Percentiles rank a stretch among this genome's conserved stretches.
phyloP scores from a whole-genome alignment of 1,140 invertebrate genomes.

The Batillaria attramentaria region DNA sequence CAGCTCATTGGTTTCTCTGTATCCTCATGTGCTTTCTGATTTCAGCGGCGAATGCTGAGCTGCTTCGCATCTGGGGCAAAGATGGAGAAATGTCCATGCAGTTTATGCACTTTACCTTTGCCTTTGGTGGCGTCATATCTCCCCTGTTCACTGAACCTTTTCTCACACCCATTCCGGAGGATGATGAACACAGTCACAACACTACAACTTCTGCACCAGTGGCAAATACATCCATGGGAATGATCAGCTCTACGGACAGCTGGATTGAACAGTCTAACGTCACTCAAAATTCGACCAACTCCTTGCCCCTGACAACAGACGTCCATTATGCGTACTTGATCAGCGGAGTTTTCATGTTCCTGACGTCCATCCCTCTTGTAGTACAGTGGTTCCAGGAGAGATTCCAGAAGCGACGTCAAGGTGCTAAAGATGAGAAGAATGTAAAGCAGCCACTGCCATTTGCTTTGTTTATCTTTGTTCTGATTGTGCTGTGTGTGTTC shows the following conservation, averaged over 20 bases:
- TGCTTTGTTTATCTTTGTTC: constrained; percentile 25
- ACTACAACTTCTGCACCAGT: no score
- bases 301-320: constrained; percentile 8
- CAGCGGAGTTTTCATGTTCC: constrained; percentile 17
- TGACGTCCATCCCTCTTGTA: constrained; percentile 23
- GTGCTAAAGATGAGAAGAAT: neutral
- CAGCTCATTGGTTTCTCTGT: no score
- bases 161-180: constrained; percentile 37
- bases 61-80: constrained; percentile 72
- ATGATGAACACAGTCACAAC: neutral
- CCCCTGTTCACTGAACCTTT: constrained; percentile 53
- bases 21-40: no score
- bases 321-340: constrained; percentile 38
- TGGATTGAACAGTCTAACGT: no score
- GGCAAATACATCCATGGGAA: no score
- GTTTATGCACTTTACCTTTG: constrained; percentile 51
- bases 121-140: constrained; percentile 52
- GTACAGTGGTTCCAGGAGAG: constrained; percentile 22
- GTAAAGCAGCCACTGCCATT: constrained; percentile 30
- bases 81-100: constrained; percentile 59
- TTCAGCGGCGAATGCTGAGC: constrained; percentile 72
- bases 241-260: no score
- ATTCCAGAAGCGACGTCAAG: constrained; percentile 11
- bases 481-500: constrained; percentile 27
- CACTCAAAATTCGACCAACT: neutral